These are phyloP conservation scores for Phalacrocorax brasilianus DNA, from an alignment of 2,113 vertebrate species.

Conservation along the genomic window DNA sequence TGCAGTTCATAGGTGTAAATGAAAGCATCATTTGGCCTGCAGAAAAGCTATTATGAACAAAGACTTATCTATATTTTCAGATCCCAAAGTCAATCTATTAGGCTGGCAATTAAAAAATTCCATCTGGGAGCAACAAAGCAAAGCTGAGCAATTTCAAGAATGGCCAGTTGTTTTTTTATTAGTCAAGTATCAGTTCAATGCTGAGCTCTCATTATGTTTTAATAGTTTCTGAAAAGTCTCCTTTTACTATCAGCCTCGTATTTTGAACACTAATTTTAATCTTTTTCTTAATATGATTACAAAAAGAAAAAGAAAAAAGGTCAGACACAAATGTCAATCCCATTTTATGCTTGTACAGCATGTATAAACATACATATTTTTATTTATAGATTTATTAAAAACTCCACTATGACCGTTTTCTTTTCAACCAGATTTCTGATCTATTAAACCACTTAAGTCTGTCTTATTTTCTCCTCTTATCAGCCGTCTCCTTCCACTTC, in stretches of 20 bases:
- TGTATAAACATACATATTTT: not conserved
- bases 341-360: not conserved
- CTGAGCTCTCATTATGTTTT: not conserved
- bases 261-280: not conserved
- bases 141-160: not conserved
- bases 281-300: not conserved
- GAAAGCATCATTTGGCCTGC: not conserved
- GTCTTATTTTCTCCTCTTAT: not conserved
- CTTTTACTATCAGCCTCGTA: not conserved
- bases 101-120: not conserved
- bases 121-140: not conserved
- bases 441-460: not conserved
- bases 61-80: constrained; percentile 19
- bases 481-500: not conserved
- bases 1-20: not conserved
- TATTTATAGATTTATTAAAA: not conserved
- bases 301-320: not conserved
- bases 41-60: not conserved
- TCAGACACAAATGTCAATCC: not conserved
- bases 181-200: not conserved
- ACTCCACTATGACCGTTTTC: not conserved
- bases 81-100: not conserved
- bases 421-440: not conserved
- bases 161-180: rapidly evolving
- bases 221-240: not conserved